Percentiles rank a stretch among this genome's conserved stretches.
These are phyloP conservation scores for Lagenorhynchus albirostris DNA, from an alignment of 2,113 vertebrate genomes.

Conservation along the genomic window DNA sequence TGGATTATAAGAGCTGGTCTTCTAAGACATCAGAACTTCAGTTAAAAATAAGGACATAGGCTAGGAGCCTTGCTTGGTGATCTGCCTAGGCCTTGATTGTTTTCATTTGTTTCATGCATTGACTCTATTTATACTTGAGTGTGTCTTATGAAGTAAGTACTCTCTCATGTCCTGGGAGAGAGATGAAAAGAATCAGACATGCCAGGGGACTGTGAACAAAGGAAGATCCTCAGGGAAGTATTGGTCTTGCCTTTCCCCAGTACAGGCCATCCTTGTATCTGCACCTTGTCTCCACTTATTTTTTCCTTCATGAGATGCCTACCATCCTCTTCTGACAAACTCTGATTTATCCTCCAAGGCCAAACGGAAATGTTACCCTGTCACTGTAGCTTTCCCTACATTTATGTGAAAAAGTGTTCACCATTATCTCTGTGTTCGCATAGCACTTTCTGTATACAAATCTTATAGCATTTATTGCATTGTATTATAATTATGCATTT, in stretches of 20 bases:
- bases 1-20: neutral
- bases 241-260: neutral
- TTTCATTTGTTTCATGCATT: neutral
- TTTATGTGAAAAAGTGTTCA: neutral
- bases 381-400: neutral
- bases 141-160: neutral
- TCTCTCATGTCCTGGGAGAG: neutral
- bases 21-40: neutral
- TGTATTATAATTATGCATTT: neutral
- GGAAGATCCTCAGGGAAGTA: neutral
- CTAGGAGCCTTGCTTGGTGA: neutral
- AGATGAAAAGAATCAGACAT: neutral
- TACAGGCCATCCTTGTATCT: neutral
- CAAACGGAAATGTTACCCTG: neutral
- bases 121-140: neutral
- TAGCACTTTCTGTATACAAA: neutral
- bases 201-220: neutral
- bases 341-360: neutral
- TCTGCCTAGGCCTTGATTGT: neutral
- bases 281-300: neutral
- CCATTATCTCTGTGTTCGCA: neutral
- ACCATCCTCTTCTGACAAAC: neutral
- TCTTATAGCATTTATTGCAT: neutral
- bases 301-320: neutral
- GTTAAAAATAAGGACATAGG: neutral